Evolutionary conservation across 2,888 invertebrate species (phyloP).

Genomic region (Timema podura): DNA sequence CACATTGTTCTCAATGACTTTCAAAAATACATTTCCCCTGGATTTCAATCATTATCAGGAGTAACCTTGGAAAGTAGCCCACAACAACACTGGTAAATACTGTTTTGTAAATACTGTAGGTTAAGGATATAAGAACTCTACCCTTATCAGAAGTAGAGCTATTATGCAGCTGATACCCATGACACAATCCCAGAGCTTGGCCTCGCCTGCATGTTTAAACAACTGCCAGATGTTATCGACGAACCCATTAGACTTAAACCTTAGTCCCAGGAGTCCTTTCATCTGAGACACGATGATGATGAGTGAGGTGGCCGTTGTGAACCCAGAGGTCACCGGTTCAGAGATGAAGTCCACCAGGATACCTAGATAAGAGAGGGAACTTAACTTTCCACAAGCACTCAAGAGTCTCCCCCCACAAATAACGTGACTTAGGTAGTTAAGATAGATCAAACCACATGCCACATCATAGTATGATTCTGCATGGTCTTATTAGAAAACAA

Average conservation of each 20-base stretch:
- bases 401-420: too few species aligned
- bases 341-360: constrained; percentile 83
- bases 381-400: too few species aligned
- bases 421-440: too few species aligned
- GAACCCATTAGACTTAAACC: constrained; percentile 60
- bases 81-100: too few species aligned
- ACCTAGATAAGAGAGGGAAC: constrained; percentile 49
- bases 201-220: constrained; percentile 47
- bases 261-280: constrained; percentile 67
- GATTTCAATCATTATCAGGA: too few species aligned
- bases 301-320: constrained; percentile 77
- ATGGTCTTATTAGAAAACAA: too few species aligned
- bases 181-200: constrained; percentile 57
- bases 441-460: too few species aligned
- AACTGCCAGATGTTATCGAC: constrained; percentile 55
- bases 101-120: too few species aligned
- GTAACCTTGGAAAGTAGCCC: too few species aligned
- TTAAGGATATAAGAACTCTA: constrained; percentile 39
- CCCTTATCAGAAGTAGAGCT: constrained; percentile 63
- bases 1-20: too few species aligned
- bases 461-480: too few species aligned
- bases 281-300: constrained; percentile 61
- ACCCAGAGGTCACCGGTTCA: constrained; percentile 75
- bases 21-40: too few species aligned
- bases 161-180: constrained; percentile 63